Evolutionary conservation across 2,888 invertebrate genomes (phyloP).

Genomic region (Lochmaea crataegi): DNA sequence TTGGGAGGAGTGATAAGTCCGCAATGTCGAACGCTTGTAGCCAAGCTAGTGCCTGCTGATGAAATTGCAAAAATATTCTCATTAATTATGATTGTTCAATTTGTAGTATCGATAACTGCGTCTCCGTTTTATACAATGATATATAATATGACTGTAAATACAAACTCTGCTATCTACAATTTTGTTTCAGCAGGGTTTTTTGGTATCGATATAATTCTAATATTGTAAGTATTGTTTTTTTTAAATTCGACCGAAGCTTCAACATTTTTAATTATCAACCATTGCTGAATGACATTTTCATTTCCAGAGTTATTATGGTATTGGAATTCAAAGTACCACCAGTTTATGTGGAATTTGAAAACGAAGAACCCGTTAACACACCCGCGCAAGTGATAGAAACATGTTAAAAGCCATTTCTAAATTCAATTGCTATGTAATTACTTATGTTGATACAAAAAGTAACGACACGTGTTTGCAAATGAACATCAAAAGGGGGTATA

Average conservation of each 20-base stretch:
- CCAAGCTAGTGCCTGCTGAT: constrained; percentile 70
- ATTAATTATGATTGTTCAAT: constrained; percentile 74
- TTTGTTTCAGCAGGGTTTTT: constrained; percentile 68
- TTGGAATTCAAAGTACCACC: neutral
- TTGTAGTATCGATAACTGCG: constrained; percentile 71
- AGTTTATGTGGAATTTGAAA: neutral
- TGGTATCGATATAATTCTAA: constrained; percentile 63
- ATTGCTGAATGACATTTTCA: neutral
- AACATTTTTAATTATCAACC: neutral
- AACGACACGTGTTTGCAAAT: no score
- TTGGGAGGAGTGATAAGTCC: constrained; percentile 70
- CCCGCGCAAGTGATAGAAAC: neutral
- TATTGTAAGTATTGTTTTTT: constrained; percentile 52
- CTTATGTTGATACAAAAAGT: no score
- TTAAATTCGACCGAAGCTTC: neutral
- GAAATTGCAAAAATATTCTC: constrained; percentile 76
- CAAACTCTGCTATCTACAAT: constrained; percentile 72
- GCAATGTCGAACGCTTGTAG: constrained; percentile 70
- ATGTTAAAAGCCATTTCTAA: neutral
- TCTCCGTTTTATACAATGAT: constrained; percentile 74
- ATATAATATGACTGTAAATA: constrained; percentile 70
- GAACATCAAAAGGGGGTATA: no score
- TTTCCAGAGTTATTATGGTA: constrained; percentile 6
- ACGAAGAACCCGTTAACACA: neutral
- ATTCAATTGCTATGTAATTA: neutral